Conservation (phyloP, 2,113 vertebrate genomes). For the Danionella cerebrum region DNA sequence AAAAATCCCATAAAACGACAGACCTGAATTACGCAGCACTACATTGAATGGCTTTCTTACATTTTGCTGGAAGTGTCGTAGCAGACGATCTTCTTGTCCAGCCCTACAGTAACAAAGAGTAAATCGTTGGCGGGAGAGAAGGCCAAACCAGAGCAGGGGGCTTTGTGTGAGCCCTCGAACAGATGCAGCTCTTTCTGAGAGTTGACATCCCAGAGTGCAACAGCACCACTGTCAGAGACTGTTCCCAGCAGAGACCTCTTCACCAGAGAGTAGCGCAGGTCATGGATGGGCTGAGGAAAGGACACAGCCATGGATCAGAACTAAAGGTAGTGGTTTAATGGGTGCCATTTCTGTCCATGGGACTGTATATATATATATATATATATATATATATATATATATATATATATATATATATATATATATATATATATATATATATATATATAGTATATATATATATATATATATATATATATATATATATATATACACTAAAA, state of each 20-base stretch:
- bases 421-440: no score
- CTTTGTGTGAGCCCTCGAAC: slow-evolving; percentile 84
- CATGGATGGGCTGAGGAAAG: slow-evolving; percentile 77
- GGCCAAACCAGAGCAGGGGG: slow-evolving; percentile 82
- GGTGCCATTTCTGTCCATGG: no score
- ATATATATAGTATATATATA: no score
- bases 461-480: no score
- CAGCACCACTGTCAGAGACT: slow-evolving; percentile 81
- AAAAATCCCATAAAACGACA: no score
- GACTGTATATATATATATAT: no score
- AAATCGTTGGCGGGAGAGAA: slow-evolving; percentile 93
- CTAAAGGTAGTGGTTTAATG: no score
- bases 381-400: no score
- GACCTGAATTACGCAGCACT: no score
- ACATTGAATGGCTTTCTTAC: slow-evolving; percentile 58
- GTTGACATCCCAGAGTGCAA: slow-evolving; percentile 92
- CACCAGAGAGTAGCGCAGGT: slow-evolving; percentile 79
- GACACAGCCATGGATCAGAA: no score
- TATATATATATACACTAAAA: no score
- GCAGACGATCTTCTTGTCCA: slow-evolving; percentile 95
- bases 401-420: no score
- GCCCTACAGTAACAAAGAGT: slow-evolving; percentile 84
- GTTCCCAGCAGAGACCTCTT: slow-evolving; percentile 88
- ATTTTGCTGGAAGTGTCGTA: slow-evolving; percentile 92
- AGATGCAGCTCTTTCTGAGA: slow-evolving; percentile 79